Conservation (phyloP, 2,113 vertebrate species). For the Anhinga rufa region DNA sequence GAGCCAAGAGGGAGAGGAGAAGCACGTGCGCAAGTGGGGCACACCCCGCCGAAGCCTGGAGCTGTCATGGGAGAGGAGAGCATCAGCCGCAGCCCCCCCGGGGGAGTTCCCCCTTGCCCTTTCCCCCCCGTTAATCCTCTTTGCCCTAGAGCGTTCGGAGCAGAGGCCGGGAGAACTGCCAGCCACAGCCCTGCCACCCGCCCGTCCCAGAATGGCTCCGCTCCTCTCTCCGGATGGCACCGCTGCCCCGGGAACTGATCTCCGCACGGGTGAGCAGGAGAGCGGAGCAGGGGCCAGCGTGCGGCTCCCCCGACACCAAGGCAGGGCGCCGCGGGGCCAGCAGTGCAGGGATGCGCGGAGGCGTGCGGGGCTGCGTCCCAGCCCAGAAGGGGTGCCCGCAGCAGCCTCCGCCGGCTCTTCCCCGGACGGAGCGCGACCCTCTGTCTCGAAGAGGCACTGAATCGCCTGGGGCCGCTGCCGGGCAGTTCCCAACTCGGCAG, state of each 20-base stretch:
- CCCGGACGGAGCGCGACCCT: neutral
- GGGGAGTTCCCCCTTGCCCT: neutral
- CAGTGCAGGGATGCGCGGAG: slow-evolving; percentile 8
- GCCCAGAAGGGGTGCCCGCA: neutral
- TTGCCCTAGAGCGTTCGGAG: slow-evolving; percentile 57
- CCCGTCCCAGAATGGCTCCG: slow-evolving; percentile 25
- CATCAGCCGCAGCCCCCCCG: neutral
- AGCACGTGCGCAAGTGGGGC: neutral
- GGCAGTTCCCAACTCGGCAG: neutral
- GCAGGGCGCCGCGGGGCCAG: neutral
- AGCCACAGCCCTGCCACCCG: slow-evolving; percentile 41
- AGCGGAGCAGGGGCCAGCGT: slow-evolving; percentile 11
- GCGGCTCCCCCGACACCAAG: neutral
- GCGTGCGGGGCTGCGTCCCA: neutral
- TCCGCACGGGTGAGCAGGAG: slow-evolving; percentile 46
- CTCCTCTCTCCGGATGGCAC: slow-evolving; percentile 27
- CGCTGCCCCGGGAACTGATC: slow-evolving; percentile 36
- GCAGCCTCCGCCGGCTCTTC: neutral
- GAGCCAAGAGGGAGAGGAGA: neutral
- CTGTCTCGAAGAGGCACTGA: neutral
- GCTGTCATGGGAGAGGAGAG: neutral
- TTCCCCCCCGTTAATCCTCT: slow-evolving; percentile 46
- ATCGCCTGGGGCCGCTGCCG: neutral
- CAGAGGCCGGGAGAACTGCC: slow-evolving; percentile 46
- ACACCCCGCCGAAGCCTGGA: neutral